Conservation (phyloP, 1,140 invertebrate species). For the Triops longicaudatus region DNA sequence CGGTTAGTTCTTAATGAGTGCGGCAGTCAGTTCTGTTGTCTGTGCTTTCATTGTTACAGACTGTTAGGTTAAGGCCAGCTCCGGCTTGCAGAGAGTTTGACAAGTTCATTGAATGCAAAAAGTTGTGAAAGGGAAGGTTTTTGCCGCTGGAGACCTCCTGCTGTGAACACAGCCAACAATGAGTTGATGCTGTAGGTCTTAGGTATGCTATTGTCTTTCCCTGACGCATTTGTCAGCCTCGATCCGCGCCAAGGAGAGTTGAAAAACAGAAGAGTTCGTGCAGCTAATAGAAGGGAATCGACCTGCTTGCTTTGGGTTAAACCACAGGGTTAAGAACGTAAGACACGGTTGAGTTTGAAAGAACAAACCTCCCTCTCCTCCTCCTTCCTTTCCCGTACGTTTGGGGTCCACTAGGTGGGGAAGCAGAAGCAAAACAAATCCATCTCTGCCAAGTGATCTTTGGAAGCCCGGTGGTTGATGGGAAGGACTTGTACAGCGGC, state of each 20-base stretch:
- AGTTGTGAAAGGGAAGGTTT: not conserved
- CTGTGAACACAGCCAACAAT: not conserved
- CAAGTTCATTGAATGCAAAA: conserved; percentile 12
- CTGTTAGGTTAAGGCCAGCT: not conserved
- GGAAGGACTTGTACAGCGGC: not conserved
- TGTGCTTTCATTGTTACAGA: not conserved
- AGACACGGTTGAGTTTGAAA: not conserved
- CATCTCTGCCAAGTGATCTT: not conserved
- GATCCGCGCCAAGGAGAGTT: not conserved
- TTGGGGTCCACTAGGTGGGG: not conserved
- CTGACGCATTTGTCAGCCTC: not conserved
- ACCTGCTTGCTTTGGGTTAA: not conserved
- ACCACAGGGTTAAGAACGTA: not conserved
- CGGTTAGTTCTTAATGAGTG: too few species aligned
- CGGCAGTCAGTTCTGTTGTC: too few species aligned
- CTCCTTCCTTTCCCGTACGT: not conserved
- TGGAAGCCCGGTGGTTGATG: not conserved
- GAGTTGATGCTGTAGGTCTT: not conserved
- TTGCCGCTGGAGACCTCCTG: not conserved
- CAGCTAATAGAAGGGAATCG: not conserved
- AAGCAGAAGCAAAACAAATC: conserved; percentile 11
- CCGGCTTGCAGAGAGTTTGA: not conserved
- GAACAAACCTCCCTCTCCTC: not conserved
- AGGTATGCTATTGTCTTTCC: not conserved
- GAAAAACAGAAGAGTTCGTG: not conserved